Conservation (phyloP, 2,113 vertebrate species). For the Malurus cyaneus region DNA sequence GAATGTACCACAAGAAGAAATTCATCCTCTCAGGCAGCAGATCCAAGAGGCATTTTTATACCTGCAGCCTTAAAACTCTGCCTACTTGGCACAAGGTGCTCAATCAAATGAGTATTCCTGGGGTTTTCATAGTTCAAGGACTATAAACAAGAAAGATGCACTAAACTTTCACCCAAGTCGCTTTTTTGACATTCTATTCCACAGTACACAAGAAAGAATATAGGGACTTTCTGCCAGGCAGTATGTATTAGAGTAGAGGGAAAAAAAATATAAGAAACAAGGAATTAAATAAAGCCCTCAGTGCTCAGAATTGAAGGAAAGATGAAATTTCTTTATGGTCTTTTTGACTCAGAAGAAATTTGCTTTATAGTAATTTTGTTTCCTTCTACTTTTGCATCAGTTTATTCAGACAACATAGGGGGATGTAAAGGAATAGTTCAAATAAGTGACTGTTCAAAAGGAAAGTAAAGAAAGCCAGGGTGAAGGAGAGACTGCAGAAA, state of each 20-base stretch:
- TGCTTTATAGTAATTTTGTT: neutral
- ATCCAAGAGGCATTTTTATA: neutral
- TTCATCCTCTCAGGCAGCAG: neutral
- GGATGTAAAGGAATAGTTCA: neutral
- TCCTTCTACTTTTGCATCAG: neutral
- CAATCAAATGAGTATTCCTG: neutral
- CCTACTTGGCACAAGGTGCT: neutral
- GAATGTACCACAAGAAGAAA: neutral
- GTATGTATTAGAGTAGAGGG: neutral
- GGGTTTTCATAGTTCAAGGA: slow-evolving; percentile 12
- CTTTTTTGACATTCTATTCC: slow-evolving; percentile 10
- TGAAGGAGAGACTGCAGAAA: neutral
- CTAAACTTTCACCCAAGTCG: neutral
- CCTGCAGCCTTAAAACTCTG: neutral
- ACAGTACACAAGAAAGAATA: neutral
- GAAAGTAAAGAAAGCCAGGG: neutral
- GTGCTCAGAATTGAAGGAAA: neutral
- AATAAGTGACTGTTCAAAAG: neutral
- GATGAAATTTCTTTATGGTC: neutral
- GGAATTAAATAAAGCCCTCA: neutral
- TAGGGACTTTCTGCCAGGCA: neutral
- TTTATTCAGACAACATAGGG: neutral
- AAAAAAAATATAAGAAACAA: neutral
- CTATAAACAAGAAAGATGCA: slow-evolving; percentile 34
- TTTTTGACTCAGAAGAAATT: neutral